Evolutionary conservation across 53 echinoderm and acorn worm genomes (phyloP).

Genomic region (Mesocentrotus franciscanus): DNA sequence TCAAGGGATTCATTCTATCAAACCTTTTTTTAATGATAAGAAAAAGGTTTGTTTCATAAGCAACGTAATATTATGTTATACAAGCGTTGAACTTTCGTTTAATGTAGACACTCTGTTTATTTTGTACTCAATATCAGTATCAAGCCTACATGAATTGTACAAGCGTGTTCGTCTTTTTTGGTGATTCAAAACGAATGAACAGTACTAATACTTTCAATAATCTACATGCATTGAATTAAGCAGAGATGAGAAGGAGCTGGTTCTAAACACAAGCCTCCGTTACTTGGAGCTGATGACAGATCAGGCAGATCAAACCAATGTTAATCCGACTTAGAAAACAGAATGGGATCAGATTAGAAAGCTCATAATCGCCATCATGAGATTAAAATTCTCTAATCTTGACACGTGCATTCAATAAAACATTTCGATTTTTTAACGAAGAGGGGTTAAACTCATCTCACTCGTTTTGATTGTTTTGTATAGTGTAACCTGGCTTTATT

Average conservation of each 20-base stretch:
- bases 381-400: background rate
- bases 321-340: constrained; percentile 12
- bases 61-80: too few relatives aligned
- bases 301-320: background rate
- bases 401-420: constrained; percentile 10
- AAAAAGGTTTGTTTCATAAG: too few relatives aligned
- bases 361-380: constrained; percentile 4
- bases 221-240: too few relatives aligned
- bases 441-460: background rate
- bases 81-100: too few relatives aligned
- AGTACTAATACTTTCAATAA: too few relatives aligned
- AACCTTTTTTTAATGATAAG: too few relatives aligned
- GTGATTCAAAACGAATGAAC: too few relatives aligned
- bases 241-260: background rate
- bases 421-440: background rate
- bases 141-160: too few relatives aligned
- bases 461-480: background rate
- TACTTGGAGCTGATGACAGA: background rate
- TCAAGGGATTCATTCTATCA: too few relatives aligned
- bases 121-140: too few relatives aligned
- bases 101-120: too few relatives aligned
- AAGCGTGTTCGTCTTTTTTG: too few relatives aligned
- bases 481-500: background rate
- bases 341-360: constrained; percentile 14
- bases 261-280: background rate